phyloP scores from a whole-genome alignment of 2,113 vertebrate species.

The Chloropsis hardwickii region DNA sequence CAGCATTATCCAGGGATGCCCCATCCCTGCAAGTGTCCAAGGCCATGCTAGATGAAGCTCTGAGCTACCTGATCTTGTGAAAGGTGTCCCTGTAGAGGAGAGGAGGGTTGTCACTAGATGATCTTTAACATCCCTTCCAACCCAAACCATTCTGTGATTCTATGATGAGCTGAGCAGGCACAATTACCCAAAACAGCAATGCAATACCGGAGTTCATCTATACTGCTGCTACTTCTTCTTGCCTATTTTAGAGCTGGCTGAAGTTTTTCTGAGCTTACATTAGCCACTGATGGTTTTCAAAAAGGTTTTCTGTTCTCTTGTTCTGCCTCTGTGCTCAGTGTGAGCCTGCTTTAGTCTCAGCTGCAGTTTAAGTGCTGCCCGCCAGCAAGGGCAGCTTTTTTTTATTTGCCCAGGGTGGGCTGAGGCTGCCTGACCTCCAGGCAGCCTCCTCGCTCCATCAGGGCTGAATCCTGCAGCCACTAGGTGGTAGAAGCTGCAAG shows the following conservation, averaged over 20 bases:
- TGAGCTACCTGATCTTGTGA: background rate
- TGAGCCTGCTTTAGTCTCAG: background rate
- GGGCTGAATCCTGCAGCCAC: background rate
- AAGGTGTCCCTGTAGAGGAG: background rate
- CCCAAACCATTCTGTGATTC: background rate
- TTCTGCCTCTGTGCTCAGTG: background rate
- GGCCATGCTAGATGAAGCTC: background rate
- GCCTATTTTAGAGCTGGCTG: background rate
- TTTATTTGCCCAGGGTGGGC: background rate
- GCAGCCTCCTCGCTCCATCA: background rate
- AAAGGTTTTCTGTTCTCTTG: background rate
- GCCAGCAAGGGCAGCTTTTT: background rate
- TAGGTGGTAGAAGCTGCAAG: slow-evolving; percentile 56
- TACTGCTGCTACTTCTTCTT: background rate
- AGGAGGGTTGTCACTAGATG: background rate
- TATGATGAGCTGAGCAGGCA: background rate
- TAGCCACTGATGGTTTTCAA: background rate
- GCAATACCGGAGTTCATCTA: rapidly evolving
- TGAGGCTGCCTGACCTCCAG: background rate
- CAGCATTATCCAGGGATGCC: background rate
- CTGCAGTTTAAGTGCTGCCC: background rate
- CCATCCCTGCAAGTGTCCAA: background rate
- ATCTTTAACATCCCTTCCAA: background rate
- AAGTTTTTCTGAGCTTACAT: background rate
- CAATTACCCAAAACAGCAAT: background rate